Conservation (phyloP, 1,140 invertebrate genomes). For the Nilaparvata lugens region DNA sequence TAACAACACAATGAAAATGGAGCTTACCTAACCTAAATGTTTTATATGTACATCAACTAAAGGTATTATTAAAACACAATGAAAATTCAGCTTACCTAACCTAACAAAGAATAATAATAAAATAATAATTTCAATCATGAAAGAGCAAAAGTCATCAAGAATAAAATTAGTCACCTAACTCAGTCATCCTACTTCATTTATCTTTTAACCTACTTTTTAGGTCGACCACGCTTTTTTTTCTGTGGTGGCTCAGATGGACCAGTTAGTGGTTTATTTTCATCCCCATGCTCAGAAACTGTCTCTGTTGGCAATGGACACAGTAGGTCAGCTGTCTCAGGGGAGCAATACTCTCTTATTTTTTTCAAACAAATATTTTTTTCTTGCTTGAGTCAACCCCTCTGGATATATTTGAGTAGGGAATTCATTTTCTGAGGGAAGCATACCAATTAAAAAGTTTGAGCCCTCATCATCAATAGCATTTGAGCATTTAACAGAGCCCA, state of each 20-base stretch:
- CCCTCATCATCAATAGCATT: neutral
- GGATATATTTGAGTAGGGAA: neutral
- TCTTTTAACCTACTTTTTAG: too few relatives aligned
- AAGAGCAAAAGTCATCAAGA: too few relatives aligned
- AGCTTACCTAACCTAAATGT: too few relatives aligned
- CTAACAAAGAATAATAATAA: too few relatives aligned
- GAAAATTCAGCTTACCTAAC: too few relatives aligned
- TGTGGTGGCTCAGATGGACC: too few relatives aligned
- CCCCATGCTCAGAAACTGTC: neutral
- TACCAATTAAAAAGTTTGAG: neutral
- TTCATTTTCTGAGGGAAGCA: neutral
- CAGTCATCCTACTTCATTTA: too few relatives aligned
- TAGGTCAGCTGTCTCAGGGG: neutral
- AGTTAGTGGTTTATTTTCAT: neutral
- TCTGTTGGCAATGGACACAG: neutral
- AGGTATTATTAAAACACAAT: too few relatives aligned
- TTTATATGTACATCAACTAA: too few relatives aligned
- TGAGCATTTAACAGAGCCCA: neutral
- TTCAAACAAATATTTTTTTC: constrained; percentile 9
- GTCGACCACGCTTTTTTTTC: neutral
- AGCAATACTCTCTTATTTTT: constrained; percentile 9
- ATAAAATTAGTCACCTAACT: too few relatives aligned
- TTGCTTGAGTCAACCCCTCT: neutral
- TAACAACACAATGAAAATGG: too few relatives aligned
- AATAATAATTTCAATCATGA: too few relatives aligned